Percentiles rank a stretch among this genome's conserved stretches.
These are phyloP conservation scores for Macrosoma leucophasiata DNA, from an alignment of 2,888 invertebrate species.

Conservation along the genomic window DNA sequence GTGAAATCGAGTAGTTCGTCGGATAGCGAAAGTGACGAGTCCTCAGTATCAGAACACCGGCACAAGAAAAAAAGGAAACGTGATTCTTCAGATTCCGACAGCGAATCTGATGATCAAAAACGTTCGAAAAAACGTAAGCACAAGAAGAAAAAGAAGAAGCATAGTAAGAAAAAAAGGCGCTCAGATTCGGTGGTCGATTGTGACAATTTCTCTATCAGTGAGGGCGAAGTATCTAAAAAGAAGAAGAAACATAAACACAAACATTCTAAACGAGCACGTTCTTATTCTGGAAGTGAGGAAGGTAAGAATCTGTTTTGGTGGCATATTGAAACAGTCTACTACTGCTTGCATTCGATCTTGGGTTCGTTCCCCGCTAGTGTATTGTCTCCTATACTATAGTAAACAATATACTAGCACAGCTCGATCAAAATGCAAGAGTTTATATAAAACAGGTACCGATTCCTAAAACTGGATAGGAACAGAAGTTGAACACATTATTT, in stretches of 20 bases:
- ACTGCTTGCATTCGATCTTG: no score
- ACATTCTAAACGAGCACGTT: conserved; percentile 45
- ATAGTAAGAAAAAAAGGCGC: conserved; percentile 61
- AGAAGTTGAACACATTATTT: no score
- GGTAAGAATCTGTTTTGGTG: conserved; percentile 32
- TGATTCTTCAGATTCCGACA: conserved; percentile 61
- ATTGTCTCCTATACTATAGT: no score
- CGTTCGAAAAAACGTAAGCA: conserved; percentile 67
- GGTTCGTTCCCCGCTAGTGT: no score
- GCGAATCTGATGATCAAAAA: conserved; percentile 56
- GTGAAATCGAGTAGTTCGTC: conserved; percentile 57
- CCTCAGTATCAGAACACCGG: conserved; percentile 54
- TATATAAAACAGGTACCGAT: no score
- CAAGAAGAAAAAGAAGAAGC: conserved; percentile 72
- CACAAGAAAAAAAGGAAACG: conserved; percentile 67
- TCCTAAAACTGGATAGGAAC: no score
- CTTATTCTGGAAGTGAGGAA: conserved; percentile 45
- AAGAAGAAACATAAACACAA: conserved; percentile 66
- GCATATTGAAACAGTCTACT: no score
- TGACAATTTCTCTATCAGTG: conserved; percentile 49
- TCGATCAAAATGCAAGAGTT: no score
- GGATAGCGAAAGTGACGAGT: conserved; percentile 60
- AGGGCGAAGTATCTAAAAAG: conserved; percentile 62
- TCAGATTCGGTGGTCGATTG: conserved; percentile 46
- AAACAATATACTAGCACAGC: no score